Evolutionary conservation across 2,797 vertebrate genomes (phyloP).

Genomic region (Vireo griseus): DNA sequence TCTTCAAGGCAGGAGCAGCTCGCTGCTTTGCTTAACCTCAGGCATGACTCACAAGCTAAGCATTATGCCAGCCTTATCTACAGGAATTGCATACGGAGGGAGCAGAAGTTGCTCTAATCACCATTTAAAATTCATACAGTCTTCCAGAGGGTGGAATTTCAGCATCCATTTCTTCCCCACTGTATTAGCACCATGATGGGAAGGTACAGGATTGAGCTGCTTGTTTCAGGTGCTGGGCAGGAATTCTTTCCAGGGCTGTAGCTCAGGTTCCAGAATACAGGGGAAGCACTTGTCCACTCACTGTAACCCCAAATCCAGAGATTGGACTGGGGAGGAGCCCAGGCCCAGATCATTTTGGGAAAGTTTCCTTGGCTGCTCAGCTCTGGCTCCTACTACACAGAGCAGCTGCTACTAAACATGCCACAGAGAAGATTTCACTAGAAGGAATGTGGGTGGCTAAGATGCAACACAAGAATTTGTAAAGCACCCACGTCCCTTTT

Average conservation of each 20-base stretch:
- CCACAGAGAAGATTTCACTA: background rate
- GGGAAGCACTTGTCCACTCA: accelerated
- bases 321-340: background rate
- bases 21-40: background rate
- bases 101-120: background rate
- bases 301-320: background rate
- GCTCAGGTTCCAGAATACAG: background rate
- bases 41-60: background rate
- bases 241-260: background rate
- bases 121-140: background rate
- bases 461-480: background rate
- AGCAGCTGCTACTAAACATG: background rate
- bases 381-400: background rate
- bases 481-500: accelerated
- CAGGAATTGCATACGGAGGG: background rate
- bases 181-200: background rate
- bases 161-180: background rate
- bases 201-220: background rate
- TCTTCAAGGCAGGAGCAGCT: background rate
- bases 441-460: background rate
- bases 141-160: background rate
- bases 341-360: background rate
- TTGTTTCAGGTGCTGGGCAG: background rate
- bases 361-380: background rate
- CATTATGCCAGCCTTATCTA: background rate